These are phyloP conservation scores for Amblyopsis rosae DNA, from an alignment of 2,113 vertebrate genomes.

Conservation along the genomic window DNA sequence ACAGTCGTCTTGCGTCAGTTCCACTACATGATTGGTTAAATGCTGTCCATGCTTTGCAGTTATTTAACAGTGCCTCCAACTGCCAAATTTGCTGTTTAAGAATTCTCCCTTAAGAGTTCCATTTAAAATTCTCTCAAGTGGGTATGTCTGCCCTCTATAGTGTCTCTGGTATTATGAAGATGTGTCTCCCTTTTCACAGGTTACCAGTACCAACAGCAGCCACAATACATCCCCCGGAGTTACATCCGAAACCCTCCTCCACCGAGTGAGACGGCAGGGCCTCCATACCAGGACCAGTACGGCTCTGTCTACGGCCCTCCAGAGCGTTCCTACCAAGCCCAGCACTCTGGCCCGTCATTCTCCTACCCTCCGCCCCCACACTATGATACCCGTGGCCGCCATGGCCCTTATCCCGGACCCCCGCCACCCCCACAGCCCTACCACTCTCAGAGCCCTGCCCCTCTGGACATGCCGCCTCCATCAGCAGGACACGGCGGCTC, in stretches of 20 bases:
- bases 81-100: too few relatives aligned
- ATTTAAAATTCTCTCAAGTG: too few relatives aligned
- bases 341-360: constrained; percentile 83
- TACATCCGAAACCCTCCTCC: constrained; percentile 79
- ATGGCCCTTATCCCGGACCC: constrained; percentile 77
- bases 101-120: too few relatives aligned
- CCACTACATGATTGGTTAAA: too few relatives aligned
- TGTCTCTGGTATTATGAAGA: background rate
- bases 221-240: constrained; percentile 82
- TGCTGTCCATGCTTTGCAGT: too few relatives aligned
- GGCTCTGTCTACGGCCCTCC: constrained; percentile 79
- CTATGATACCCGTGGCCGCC: constrained; percentile 82
- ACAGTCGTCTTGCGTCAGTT: too few relatives aligned
- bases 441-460: constrained; percentile 81
- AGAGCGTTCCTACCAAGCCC: constrained; percentile 84
- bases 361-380: constrained; percentile 85
- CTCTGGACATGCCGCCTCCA: constrained; percentile 84
- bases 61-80: too few relatives aligned
- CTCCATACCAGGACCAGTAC: constrained; percentile 89
- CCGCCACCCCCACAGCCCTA: constrained; percentile 86
- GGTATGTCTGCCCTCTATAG: too few relatives aligned
- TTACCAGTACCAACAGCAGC: constrained; percentile 86
- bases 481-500: constrained; percentile 77
- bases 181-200: constrained; percentile 70
- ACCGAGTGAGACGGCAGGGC: constrained; percentile 79